Evolutionary conservation across 2,888 invertebrate species (phyloP).

Genomic region (Conchocele bisecta): DNA sequence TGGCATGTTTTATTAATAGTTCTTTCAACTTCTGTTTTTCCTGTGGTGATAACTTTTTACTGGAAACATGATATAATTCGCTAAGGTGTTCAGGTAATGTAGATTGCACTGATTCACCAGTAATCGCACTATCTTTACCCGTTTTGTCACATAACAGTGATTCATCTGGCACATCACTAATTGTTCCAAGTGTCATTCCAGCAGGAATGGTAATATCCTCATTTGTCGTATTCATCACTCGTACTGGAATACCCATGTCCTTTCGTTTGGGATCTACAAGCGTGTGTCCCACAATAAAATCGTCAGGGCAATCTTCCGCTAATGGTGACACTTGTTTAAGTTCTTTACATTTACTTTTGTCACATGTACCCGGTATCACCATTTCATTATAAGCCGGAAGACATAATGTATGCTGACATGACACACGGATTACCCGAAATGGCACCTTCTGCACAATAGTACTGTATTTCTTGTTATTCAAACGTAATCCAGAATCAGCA

Average conservation of each 20-base stretch:
- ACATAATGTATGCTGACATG: no score
- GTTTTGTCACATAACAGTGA: neutral
- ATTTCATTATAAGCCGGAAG: neutral
- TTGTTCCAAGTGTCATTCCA: neutral
- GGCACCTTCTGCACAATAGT: neutral
- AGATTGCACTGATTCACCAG: no score
- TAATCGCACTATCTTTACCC: no score
- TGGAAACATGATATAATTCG: neutral
- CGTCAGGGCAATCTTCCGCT: no score
- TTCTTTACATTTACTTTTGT: neutral
- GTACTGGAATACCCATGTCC: neutral
- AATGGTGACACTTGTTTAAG: neutral
- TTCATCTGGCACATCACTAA: neutral
- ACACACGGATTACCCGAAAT: no score
- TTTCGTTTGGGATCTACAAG: no score
- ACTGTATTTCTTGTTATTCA: neutral
- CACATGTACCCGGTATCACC: neutral
- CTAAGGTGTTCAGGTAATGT: constrained; percentile 3
- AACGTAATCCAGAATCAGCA: no score
- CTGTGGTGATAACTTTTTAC: neutral
- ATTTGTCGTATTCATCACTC: neutral
- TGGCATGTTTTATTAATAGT: constrained; percentile 16
- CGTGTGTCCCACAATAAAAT: no score
- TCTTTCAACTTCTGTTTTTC: neutral
- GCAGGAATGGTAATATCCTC: neutral